Base-by-base conservation (phyloP, 2,797 vertebrate species). In the Astyanax mexicanus region DNA sequence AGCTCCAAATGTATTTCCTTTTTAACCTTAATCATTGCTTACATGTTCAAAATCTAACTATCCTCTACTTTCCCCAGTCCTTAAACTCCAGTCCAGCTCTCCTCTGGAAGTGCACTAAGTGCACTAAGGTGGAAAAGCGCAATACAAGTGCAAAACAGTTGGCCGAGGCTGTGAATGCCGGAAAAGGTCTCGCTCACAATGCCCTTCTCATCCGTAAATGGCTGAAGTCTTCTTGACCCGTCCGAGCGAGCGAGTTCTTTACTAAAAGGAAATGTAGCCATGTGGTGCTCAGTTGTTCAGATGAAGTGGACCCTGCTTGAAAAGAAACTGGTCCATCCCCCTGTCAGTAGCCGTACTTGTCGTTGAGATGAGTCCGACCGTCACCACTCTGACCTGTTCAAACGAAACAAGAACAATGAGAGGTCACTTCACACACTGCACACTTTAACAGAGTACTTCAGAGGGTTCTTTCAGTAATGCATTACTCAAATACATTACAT, bases 321-420 rank as follows among this genome's bases (percentile, higher is more conserved):
- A 6, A 44, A 25, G 15, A 15, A 10, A 49, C 7, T 1, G 19
- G 17, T 27, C 6, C 6, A 47, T 27, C 13, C 23, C 64, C 40
- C 55, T 45, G 71, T 96, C 81, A 99, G 89, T 99, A 99, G 84
- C 97, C 97, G 0, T 95, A 99, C 85, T 98, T 99, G 61, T 98
- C 97, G 78, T 99, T 99, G 21, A 99, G 94, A 87, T 98, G 95
- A 19, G 97, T 99, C 85, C 95, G 95, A 23, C 98, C 98, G 54
- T 99, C 98, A 80, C 98, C 97, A 0, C 92, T 95, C 89, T 99
- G 98, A 90, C 91, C 98, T 99, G 80, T 45, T 78, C 3, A 62
- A 17, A 54, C 6, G 52, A 49, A 27, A 23, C 12, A 19, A 27
- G 12, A 51, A 23, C 10, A 21, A 49, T 10, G 1, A 74, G 11